Percentiles rank a stretch among this genome's conserved stretches.
phyloP scores from a whole-genome alignment of 2,113 vertebrate genomes.

The Macrotus californicus region DNA sequence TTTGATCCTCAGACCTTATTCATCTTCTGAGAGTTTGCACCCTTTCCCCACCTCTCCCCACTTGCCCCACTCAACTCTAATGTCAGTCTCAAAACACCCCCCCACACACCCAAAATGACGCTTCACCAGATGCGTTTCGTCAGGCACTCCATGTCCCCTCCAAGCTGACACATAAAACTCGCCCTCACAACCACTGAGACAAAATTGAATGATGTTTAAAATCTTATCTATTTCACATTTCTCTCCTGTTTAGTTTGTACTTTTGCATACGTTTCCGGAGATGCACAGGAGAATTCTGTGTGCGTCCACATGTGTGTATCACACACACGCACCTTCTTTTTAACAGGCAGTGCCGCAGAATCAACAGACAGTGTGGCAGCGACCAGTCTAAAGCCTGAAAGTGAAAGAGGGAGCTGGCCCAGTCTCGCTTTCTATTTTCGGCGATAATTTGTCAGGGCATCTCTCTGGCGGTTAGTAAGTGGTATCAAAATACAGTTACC shows the following conservation, averaged over 20 bases:
- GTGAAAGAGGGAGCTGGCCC: background rate
- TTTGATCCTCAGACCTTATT: background rate
- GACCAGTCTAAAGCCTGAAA: background rate
- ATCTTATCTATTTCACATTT: background rate
- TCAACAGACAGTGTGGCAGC: background rate
- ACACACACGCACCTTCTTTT: background rate
- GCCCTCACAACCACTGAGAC: background rate
- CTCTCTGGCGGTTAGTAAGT: slow-evolving; percentile 13
- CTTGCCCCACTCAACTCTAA: background rate
- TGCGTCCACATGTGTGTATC: background rate
- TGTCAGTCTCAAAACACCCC: background rate
- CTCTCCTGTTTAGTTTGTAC: background rate
- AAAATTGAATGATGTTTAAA: background rate
- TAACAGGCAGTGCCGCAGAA: background rate
- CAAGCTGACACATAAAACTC: background rate
- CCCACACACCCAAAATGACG: too few species aligned
- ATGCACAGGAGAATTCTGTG: background rate
- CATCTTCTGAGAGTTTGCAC: background rate
- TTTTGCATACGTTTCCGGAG: background rate
- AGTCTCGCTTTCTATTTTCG: background rate
- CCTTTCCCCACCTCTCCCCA: background rate
- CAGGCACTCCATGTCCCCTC: background rate
- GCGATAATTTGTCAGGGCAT: background rate
- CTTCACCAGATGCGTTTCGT: background rate
- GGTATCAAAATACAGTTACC: background rate